phyloP scores from a whole-genome alignment of 1,140 invertebrate species.

The Drosophila ficusphila region DNA sequence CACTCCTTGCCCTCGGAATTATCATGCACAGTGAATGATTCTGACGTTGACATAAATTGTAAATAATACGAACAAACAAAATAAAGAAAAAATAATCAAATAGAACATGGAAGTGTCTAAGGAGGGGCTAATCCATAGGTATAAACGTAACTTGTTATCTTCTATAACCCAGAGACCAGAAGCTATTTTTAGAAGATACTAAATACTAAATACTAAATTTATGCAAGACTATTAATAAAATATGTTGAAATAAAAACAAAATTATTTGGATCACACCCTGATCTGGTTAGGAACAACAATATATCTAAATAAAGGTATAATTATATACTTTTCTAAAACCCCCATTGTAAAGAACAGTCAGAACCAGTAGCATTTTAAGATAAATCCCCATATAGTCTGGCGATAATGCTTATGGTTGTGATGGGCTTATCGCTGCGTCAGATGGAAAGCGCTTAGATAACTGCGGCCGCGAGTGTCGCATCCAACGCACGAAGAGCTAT shows the following conservation, averaged over 20 bases:
- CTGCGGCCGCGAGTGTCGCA: constrained; percentile 55
- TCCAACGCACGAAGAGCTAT: constrained; percentile 33
- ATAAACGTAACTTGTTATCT: too few relatives aligned
- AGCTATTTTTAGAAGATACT: too few relatives aligned
- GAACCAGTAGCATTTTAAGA: constrained; percentile 53
- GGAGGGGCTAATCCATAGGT: not conserved
- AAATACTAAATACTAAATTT: too few relatives aligned
- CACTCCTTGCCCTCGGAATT: constrained; percentile 21
- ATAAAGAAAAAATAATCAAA: constrained; percentile 28
- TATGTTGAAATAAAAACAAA: too few relatives aligned
- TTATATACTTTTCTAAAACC: not conserved
- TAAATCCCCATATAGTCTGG: constrained; percentile 58
- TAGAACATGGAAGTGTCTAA: not conserved
- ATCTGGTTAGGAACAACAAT: too few relatives aligned
- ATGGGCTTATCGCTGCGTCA: constrained; percentile 72
- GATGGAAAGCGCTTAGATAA: constrained; percentile 69
- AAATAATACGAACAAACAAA: constrained; percentile 69
- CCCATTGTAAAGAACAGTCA: constrained; percentile 6
- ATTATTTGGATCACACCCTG: too few relatives aligned
- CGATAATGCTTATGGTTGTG: constrained; percentile 35
- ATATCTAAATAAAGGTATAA: too few relatives aligned
- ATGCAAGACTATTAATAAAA: too few relatives aligned
- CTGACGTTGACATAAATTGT: constrained; percentile 58
- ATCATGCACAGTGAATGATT: constrained; percentile 31
- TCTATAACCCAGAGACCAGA: too few relatives aligned